Evolutionary conservation across 1,140 invertebrate genomes (phyloP).

Genomic region (Panagrolaimus sp.): DNA sequence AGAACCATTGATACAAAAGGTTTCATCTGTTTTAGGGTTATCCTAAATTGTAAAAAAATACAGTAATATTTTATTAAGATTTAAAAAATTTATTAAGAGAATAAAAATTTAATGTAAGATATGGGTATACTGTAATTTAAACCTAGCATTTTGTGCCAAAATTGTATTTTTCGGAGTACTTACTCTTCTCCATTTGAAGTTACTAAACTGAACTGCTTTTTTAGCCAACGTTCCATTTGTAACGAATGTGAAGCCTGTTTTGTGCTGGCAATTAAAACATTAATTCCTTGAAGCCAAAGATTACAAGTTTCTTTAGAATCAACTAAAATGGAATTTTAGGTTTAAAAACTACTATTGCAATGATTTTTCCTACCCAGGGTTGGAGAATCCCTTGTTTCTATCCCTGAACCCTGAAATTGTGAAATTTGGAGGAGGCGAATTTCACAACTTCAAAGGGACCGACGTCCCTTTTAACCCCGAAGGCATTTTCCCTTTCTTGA

Average conservation of each 20-base stretch:
- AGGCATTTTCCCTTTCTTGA: too few species aligned
- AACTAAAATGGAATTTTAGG: constrained; percentile 5
- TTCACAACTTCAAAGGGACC: too few species aligned
- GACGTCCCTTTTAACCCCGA: too few species aligned
- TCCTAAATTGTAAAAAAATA: constrained; percentile 29
- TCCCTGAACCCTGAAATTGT: too few species aligned
- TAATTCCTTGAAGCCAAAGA: constrained; percentile 50
- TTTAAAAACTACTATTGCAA: constrained; percentile 25
- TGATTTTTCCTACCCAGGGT: too few species aligned
- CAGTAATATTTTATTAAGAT: too few species aligned
- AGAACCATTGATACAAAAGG: constrained; percentile 57
- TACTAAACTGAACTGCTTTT: constrained; percentile 45
- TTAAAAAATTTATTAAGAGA: neutral
- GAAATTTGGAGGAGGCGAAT: too few species aligned
- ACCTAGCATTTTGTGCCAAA: constrained; percentile 36
- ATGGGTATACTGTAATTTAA: too few species aligned
- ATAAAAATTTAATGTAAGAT: too few species aligned
- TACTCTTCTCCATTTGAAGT: too few species aligned
- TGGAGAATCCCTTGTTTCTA: too few species aligned
- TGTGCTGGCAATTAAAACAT: constrained; percentile 50
- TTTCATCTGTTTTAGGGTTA: constrained; percentile 57
- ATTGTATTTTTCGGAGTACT: constrained; percentile 23
- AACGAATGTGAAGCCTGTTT: constrained; percentile 43
- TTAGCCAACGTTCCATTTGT: constrained; percentile 48
- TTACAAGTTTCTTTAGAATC: constrained; percentile 32